These are phyloP conservation scores for Diplazon laetatorius DNA, from an alignment of 2,888 invertebrate species.

Conservation along the genomic window DNA sequence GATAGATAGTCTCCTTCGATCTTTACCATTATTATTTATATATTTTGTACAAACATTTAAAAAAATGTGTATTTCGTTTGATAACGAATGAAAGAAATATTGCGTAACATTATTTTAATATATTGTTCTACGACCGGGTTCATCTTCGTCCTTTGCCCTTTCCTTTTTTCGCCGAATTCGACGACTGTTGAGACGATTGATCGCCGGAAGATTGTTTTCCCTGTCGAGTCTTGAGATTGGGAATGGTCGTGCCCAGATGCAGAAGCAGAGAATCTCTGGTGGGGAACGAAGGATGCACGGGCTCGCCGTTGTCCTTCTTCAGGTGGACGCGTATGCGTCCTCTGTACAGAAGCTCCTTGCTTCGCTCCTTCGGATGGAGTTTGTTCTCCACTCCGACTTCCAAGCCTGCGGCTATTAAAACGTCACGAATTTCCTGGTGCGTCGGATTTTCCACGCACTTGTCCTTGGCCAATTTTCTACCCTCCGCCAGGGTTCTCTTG, in stretches of 20 bases:
- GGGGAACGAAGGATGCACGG: conserved; percentile 88
- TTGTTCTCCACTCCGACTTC: conserved; percentile 96
- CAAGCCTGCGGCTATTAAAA: conserved; percentile 91
- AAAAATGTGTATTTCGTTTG: neutral
- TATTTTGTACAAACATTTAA: conserved; percentile 38
- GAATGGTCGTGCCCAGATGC: conserved; percentile 92
- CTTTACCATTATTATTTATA: conserved; percentile 4
- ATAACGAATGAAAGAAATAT: conserved; percentile 13
- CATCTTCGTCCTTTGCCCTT: conserved; percentile 83
- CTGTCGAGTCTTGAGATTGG: conserved; percentile 93
- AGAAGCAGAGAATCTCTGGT: conserved; percentile 90
- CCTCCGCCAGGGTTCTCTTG: conserved; percentile 95
- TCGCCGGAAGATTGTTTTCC: conserved; percentile 83
- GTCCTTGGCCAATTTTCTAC: conserved; percentile 92
- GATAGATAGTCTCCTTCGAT: too few species aligned
- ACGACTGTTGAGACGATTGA: conserved; percentile 77
- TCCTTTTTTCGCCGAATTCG: conserved; percentile 78
- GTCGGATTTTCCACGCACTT: conserved; percentile 98
- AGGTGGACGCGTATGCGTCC: conserved; percentile 97
- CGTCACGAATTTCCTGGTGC: conserved; percentile 96
- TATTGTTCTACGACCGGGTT: conserved; percentile 57
- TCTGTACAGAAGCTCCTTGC: conserved; percentile 92
- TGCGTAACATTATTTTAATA: conserved; percentile 10
- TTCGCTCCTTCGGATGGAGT: conserved; percentile 94
- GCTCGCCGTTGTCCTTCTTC: conserved; percentile 93